Evolutionary conservation across 1,140 invertebrate genomes (phyloP).

Genomic region (Babylonia areolata): DNA sequence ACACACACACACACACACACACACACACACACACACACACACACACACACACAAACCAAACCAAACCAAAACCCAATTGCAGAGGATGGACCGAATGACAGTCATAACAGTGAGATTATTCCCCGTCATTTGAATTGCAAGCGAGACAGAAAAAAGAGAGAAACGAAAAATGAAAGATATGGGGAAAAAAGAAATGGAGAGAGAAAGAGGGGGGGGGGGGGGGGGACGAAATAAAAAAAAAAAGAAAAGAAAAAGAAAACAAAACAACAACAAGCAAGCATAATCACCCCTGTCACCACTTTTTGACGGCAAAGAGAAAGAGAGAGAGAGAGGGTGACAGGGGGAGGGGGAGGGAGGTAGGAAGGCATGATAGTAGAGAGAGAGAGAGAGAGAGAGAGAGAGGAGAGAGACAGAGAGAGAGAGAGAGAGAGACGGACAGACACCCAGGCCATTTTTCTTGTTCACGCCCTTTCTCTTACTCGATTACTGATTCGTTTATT

Average conservation of each 20-base stretch:
- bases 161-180: too few relatives aligned
- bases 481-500: too few relatives aligned
- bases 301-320: neutral
- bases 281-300: too few relatives aligned
- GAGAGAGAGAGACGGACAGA: neutral
- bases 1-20: slow-evolving; percentile 2
- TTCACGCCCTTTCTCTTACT: too few relatives aligned
- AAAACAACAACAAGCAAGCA: neutral
- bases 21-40: neutral
- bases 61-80: too few relatives aligned
- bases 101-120: too few relatives aligned
- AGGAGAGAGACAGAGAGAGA: slow-evolving; percentile 9
- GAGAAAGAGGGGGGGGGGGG: neutral
- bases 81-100: too few relatives aligned
- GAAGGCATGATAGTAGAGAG: neutral
- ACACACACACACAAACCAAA: too few relatives aligned
- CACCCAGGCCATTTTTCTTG: too few relatives aligned
- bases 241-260: neutral
- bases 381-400: slow-evolving; percentile 42
- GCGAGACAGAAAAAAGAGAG: neutral
- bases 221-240: neutral
- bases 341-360: neutral
- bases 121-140: neutral
- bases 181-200: neutral
- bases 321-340: neutral